Conservation (phyloP, 2,113 vertebrate genomes). For the Poicephalus meyeri region DNA sequence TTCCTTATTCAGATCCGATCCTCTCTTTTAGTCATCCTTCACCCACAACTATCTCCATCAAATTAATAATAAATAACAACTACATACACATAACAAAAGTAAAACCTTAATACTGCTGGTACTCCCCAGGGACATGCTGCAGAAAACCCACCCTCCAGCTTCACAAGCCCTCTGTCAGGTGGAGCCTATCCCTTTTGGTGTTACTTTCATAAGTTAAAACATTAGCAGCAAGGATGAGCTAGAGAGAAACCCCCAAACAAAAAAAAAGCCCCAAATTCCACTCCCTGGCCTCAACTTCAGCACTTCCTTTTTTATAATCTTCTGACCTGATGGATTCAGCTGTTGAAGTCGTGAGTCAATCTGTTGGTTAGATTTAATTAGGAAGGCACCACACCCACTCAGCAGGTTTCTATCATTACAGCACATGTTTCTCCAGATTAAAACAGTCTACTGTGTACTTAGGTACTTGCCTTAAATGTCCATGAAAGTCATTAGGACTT, state of each 20-base stretch:
- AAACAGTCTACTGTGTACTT: not conserved
- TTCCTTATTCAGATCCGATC: not conserved
- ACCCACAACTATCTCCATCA: not conserved
- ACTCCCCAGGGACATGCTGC: not conserved
- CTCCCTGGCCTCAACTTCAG: accelerated
- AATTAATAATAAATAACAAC: not conserved
- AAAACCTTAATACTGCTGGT: not conserved
- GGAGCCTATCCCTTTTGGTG: not conserved
- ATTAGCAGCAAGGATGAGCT: accelerated
- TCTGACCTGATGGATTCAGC: not conserved
- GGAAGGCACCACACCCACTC: not conserved
- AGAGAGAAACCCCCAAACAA: accelerated
- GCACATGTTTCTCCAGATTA: not conserved
- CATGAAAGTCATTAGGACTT: not conserved
- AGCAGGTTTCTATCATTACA: not conserved
- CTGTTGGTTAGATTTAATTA: not conserved
- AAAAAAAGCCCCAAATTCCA: accelerated
- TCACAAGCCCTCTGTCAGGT: not conserved
- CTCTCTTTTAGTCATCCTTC: not conserved
- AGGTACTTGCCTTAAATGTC: not conserved
- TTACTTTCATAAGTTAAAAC: not conserved
- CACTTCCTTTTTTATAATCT: not conserved
- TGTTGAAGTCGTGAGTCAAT: not conserved
- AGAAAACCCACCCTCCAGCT: not conserved
- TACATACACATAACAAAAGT: not conserved